Evolutionary conservation across 2,797 vertebrate genomes (phyloP).

Genomic region (Nothura maculosa): DNA sequence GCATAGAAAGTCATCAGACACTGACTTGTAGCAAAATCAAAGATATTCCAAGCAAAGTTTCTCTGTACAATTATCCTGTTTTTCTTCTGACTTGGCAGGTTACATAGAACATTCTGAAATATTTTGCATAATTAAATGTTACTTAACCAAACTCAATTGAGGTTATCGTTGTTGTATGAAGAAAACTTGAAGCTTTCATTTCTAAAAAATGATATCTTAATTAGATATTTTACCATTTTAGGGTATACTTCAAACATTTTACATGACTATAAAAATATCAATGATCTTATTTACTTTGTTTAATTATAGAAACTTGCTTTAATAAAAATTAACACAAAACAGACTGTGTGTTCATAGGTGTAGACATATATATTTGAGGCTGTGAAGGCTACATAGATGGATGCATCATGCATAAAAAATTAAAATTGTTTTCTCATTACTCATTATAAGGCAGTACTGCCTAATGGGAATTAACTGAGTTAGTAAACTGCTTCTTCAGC

Average conservation of each 20-base stretch:
- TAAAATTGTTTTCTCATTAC: constrained; percentile 61
- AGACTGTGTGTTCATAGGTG: background rate
- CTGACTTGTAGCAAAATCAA: background rate
- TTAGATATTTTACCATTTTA: background rate
- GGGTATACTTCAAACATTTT: background rate
- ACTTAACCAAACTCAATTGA: background rate
- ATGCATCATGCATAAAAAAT: constrained; percentile 48
- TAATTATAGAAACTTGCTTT: background rate
- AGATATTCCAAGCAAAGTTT: background rate
- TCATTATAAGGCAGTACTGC: constrained; percentile 54
- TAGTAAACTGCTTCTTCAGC: constrained; percentile 73
- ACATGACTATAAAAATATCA: background rate
- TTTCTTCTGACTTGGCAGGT: background rate
- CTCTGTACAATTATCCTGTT: background rate
- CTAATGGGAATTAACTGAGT: constrained; percentile 66
- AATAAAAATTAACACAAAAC: background rate
- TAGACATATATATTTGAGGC: background rate
- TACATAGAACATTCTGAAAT: background rate
- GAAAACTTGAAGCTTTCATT: background rate
- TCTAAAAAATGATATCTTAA: background rate
- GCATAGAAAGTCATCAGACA: background rate
- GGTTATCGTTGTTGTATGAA: background rate
- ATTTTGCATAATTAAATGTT: background rate
- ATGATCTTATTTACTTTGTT: background rate
- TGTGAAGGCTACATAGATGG: constrained; percentile 26